Evolutionary conservation across 2,113 vertebrate species (phyloP).

Genomic region (Ailurus styani): DNA sequence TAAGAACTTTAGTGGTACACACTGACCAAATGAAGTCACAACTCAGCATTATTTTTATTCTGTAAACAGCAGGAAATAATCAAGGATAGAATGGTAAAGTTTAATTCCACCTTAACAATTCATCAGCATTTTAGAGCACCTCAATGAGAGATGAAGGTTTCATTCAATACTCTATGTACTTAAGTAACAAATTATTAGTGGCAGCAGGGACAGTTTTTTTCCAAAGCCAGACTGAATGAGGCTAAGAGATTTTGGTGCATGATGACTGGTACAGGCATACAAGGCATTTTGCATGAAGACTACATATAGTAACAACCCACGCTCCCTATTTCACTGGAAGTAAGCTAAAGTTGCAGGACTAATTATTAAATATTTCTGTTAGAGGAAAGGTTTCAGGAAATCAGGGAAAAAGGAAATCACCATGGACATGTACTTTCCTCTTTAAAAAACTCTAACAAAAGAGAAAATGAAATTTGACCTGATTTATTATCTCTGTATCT

Average conservation of each 20-base stretch:
- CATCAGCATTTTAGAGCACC: background rate
- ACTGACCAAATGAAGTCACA: background rate
- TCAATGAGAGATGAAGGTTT: background rate
- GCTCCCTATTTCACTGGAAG: background rate
- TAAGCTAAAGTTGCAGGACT: background rate
- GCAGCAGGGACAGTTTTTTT: background rate
- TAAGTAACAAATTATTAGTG: background rate
- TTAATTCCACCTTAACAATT: background rate
- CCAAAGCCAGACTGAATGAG: background rate
- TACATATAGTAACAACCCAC: background rate
- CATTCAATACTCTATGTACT: background rate
- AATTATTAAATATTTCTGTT: background rate
- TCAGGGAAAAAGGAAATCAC: background rate
- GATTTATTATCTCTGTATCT: background rate
- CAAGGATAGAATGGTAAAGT: background rate
- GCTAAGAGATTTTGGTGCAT: background rate
- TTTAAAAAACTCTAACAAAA: background rate
- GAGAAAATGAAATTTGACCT: background rate
- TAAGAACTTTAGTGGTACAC: background rate
- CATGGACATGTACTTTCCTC: background rate
- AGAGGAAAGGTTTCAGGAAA: background rate
- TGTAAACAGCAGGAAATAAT: background rate
- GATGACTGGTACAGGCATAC: background rate
- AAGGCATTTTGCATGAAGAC: background rate
- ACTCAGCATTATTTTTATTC: background rate